Percentiles rank a stretch among this genome's conserved stretches.
phyloP scores from a whole-genome alignment of 2,888 invertebrate genomes.

The Platycnemis pennipes region DNA sequence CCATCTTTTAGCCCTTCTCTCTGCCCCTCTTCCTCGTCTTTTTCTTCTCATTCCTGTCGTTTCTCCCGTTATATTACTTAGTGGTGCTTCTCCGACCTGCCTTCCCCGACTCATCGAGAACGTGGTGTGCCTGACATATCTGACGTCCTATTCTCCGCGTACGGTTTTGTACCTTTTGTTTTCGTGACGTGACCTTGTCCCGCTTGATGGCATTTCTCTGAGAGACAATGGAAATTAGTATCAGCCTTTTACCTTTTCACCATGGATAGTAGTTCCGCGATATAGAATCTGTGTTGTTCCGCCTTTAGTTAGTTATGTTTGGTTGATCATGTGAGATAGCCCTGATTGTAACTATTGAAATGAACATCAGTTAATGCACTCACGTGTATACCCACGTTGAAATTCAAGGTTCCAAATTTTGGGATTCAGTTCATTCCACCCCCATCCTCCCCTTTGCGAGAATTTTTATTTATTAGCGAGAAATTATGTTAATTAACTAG shows the following conservation, averaged over 20 bases:
- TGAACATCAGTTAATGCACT: too few species aligned
- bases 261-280: constrained; percentile 29
- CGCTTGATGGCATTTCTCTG: not conserved
- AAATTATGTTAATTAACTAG: too few species aligned
- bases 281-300: constrained; percentile 20
- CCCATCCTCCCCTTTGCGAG: too few species aligned
- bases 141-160: not conserved
- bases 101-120: not conserved
- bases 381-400: too few species aligned
- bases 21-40: not conserved
- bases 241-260: constrained; percentile 4
- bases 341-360: too few species aligned
- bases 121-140: not conserved
- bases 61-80: not conserved
- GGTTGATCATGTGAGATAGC: too few species aligned
- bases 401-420: too few species aligned
- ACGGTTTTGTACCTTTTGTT: not conserved
- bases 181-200: not conserved
- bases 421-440: too few species aligned
- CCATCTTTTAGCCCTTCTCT: not conserved
- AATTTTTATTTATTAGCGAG: too few species aligned
- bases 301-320: not conserved
- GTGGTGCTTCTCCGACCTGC: not conserved
- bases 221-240: constrained; percentile 9
- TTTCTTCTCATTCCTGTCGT: not conserved